phyloP scores from a whole-genome alignment of 2,888 invertebrate species.

The Girardia tigrina region DNA sequence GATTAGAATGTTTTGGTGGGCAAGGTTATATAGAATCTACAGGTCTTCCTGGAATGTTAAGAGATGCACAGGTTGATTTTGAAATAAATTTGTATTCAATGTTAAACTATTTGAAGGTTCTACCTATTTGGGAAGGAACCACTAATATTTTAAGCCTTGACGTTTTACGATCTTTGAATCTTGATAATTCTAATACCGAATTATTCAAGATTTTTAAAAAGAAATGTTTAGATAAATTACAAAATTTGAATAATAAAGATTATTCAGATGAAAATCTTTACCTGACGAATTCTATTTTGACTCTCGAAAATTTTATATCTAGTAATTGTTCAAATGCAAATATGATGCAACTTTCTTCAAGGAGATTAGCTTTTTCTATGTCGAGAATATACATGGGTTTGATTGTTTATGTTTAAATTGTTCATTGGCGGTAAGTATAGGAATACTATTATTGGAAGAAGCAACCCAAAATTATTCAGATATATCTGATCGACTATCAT shows the following conservation, averaged over 20 bases:
- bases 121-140: slow-evolving; percentile 57
- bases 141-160: slow-evolving; percentile 55
- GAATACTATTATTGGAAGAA: too few relatives aligned
- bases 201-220: not conserved
- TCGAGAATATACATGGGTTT: slow-evolving; percentile 30
- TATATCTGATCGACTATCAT: too few relatives aligned
- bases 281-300: not conserved
- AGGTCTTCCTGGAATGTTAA: slow-evolving; percentile 53
- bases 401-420: too few relatives aligned
- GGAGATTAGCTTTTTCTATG: slow-evolving; percentile 33
- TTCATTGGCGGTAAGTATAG: too few relatives aligned
- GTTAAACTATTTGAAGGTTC: slow-evolving; percentile 45
- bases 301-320: not conserved
- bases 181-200: not conserved
- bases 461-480: too few relatives aligned
- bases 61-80: slow-evolving; percentile 53
- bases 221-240: not conserved
- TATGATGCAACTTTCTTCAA: not conserved
- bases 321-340: not conserved
- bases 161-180: slow-evolving; percentile 52
- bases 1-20: slow-evolving; percentile 55
- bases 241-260: not conserved
- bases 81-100: not conserved
- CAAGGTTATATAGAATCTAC: slow-evolving; percentile 57
- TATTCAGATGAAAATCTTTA: not conserved